phyloP scores from a whole-genome alignment of 2,797 vertebrate genomes.

The Gadopsis bispinosus region DNA sequence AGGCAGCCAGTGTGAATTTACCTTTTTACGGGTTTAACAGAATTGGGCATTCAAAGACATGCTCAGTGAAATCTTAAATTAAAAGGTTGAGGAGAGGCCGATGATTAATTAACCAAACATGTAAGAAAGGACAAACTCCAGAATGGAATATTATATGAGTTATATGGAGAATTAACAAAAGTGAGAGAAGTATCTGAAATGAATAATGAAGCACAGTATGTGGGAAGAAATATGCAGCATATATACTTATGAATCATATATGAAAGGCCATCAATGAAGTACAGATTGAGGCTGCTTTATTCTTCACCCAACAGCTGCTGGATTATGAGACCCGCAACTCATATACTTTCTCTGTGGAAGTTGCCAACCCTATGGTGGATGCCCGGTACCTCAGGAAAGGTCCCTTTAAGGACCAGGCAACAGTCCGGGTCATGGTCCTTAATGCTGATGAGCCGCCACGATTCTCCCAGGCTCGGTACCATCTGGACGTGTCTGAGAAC shows the following conservation, averaged over 20 bases:
- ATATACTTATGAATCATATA: constrained; percentile 44
- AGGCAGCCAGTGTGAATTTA: constrained; percentile 45
- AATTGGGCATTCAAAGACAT: constrained; percentile 33
- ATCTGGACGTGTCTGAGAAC: constrained; percentile 89
- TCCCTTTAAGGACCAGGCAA: constrained; percentile 91
- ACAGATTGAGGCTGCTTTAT: constrained; percentile 22
- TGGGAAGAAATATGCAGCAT: constrained; percentile 15
- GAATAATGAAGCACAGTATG: constrained; percentile 36
- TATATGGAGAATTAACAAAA: neutral
- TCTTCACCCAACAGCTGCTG: constrained; percentile 76
- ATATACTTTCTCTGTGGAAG: constrained; percentile 90
- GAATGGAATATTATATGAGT: constrained; percentile 4
- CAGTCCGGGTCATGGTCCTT: constrained; percentile 88
- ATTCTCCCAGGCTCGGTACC: constrained; percentile 88
- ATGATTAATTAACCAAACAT: constrained; percentile 26
- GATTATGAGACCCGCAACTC: constrained; percentile 89
- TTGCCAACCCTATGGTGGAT: constrained; percentile 89
- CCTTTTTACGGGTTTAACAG: constrained; percentile 38
- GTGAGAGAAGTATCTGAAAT: constrained; percentile 12
- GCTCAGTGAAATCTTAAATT: constrained; percentile 42
- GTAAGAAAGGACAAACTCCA: constrained; percentile 21
- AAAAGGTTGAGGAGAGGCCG: constrained; percentile 8
- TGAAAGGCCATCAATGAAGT: constrained; percentile 33
- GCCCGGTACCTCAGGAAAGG: constrained; percentile 88
- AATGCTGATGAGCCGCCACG: constrained; percentile 91